Evolutionary conservation across 2,797 vertebrate genomes (phyloP), one percentile per base, ranked within the genome.

Genomic region (Xyrichtys novacula): DNA sequence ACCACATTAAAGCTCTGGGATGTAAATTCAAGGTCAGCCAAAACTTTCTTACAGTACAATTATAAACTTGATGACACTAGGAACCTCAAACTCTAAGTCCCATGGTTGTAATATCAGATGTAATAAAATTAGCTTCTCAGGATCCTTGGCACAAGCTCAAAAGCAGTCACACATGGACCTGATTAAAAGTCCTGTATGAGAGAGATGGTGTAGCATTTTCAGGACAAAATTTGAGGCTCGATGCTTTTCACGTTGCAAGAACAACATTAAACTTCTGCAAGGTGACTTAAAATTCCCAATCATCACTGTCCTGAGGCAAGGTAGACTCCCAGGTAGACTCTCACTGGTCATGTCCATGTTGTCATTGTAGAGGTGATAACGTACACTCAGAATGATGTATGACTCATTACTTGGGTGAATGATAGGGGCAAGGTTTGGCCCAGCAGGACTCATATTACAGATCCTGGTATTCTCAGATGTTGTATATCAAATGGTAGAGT

Each of bases 351-450:
- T 34, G 34, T 65, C 65, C 60, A 56, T 58, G 20, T 68, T 50
- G 54, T 55, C 65, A 73, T 74, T 80, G 79, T 52, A 40, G 57
- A 64, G 58, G 55, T 68, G 56, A 76, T 68, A 48, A 22, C 42
- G 59, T 29, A 64, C 62, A 69, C 52, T 31, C 40, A 56, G 3
- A 71, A 65, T 75, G 36, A 76, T 76, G 46, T 34, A 78, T 75
- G 57, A 63, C 19, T 61, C 28, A 61, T 66, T 58, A 50, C 40
- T 68, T 31, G 32, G 38, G 32, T 61, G 31, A 71, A 69, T 55
- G 40, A 55, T 32, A n/a, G 47, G 38, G 50, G 36, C 23, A 68
- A 44, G 52, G 40, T 44, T 39, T 46, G 15, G 26, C 3, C 39
- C 50, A 20, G 20, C 3, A 40, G 38, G 57, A 63, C 42, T 59